Evolutionary conservation across 1,140 invertebrate species (phyloP).

Genomic region (Lepidurus arcticus): DNA sequence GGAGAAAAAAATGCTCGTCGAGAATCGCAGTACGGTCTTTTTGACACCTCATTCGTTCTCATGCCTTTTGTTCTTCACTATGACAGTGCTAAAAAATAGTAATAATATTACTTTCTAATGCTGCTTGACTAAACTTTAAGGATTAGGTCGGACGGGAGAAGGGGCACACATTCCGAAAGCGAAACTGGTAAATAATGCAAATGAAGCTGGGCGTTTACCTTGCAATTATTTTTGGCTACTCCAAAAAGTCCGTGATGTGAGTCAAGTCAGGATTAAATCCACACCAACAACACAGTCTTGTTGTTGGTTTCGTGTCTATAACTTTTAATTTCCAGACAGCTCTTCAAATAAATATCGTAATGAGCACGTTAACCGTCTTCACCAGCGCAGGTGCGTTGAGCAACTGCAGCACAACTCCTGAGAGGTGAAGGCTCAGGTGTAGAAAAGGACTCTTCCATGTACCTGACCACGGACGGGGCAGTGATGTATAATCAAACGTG

Average conservation of each 20-base stretch:
- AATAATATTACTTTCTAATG: background rate
- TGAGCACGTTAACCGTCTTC: background rate
- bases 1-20: background rate
- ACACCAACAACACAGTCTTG: background rate
- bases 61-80: conserved; percentile 1
- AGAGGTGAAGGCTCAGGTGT: background rate
- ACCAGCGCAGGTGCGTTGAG: background rate
- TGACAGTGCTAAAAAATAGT: background rate
- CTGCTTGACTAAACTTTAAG: background rate
- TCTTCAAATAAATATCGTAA: background rate
- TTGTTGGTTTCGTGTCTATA: background rate
- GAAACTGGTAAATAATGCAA: background rate
- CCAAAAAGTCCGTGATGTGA: background rate
- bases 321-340: background rate
- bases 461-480: background rate
- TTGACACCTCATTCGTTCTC: background rate
- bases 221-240: background rate
- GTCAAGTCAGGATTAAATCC: background rate
- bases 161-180: background rate
- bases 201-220: conserved; percentile 9
- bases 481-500: background rate
- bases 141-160: background rate
- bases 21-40: background rate
- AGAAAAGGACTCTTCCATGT: background rate
- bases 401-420: background rate